phyloP scores from a whole-genome alignment of 2,797 vertebrate species.

The Anas flavirostris region DNA sequence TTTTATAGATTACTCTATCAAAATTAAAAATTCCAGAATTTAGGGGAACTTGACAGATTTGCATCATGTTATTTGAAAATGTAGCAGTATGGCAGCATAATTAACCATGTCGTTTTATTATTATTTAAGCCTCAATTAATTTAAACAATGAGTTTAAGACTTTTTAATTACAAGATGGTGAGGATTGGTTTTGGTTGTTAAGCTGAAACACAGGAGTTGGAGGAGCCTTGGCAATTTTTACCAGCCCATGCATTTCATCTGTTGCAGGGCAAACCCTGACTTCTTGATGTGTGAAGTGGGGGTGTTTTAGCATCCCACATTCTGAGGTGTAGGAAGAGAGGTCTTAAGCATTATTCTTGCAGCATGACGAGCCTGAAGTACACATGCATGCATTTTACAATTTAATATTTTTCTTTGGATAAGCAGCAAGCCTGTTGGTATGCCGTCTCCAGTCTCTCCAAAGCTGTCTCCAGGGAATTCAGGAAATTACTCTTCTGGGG shows the following conservation, averaged over 20 bases:
- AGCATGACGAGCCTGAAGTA: rapidly evolving
- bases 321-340: neutral
- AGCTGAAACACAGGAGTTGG: neutral
- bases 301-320: neutral
- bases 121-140: neutral
- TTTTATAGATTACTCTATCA: neutral
- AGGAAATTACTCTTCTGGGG: constrained; percentile 88
- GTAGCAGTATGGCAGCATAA: neutral
- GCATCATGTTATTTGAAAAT: neutral
- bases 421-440: constrained; percentile 92
- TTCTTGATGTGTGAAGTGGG: neutral
- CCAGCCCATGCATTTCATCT: rapidly evolving
- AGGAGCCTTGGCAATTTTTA: neutral
- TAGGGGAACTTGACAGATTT: neutral
- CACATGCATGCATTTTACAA: neutral
- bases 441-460: constrained; percentile 98
- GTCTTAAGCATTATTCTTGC: neutral
- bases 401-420: neutral
- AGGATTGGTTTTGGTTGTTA: neutral
- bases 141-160: neutral
- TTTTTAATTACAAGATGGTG: neutral
- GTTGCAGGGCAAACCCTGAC: neutral
- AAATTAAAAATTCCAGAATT: neutral
- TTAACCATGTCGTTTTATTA: neutral
- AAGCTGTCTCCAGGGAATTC: constrained; percentile 96